A percentile compares a stretch with the other conserved stretches of the same genome.
These are phyloP conservation scores for Dynastes tityus DNA, from an alignment of 2,888 invertebrate species.

Conservation along the genomic window DNA sequence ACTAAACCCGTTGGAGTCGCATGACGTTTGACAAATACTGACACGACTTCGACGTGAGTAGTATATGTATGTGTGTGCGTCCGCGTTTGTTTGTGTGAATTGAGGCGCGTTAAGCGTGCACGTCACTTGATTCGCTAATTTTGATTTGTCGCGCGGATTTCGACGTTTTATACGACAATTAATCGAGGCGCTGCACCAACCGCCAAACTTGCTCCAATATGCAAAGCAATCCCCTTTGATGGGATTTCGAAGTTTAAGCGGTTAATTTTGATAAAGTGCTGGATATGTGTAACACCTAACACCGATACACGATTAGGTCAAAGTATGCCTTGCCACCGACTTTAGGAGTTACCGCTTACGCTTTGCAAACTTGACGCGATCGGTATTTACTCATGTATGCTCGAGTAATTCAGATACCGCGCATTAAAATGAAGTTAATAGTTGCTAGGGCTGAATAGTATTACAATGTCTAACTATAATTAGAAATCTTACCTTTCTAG, in stretches of 20 bases:
- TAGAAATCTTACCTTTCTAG: slow-evolving; percentile 86
- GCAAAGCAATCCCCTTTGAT: slow-evolving; percentile 38
- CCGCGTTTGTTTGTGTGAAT: slow-evolving; percentile 49
- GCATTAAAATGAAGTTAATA: slow-evolving; percentile 29
- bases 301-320: slow-evolving; percentile 30
- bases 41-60: slow-evolving; percentile 54
- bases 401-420: neutral
- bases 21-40: slow-evolving; percentile 67
- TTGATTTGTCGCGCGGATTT: slow-evolving; percentile 56
- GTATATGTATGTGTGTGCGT: slow-evolving; percentile 26
- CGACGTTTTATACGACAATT: slow-evolving; percentile 44
- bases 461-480: slow-evolving; percentile 16
- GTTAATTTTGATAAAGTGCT: slow-evolving; percentile 39
- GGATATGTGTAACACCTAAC: slow-evolving; percentile 30
- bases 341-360: slow-evolving; percentile 2
- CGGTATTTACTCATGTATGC: neutral
- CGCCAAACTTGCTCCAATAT: slow-evolving; percentile 29
- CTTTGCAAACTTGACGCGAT: slow-evolving; percentile 10
- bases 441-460: neutral
- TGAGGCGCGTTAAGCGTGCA: slow-evolving; percentile 47
- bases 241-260: slow-evolving; percentile 40
- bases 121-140: slow-evolving; percentile 55
- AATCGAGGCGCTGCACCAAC: slow-evolving; percentile 23
- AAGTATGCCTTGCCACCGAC: neutral
- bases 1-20: slow-evolving; percentile 63